Evolutionary conservation across 2,113 vertebrate genomes (phyloP).

Genomic region (Ancistrus triradiatus): DNA sequence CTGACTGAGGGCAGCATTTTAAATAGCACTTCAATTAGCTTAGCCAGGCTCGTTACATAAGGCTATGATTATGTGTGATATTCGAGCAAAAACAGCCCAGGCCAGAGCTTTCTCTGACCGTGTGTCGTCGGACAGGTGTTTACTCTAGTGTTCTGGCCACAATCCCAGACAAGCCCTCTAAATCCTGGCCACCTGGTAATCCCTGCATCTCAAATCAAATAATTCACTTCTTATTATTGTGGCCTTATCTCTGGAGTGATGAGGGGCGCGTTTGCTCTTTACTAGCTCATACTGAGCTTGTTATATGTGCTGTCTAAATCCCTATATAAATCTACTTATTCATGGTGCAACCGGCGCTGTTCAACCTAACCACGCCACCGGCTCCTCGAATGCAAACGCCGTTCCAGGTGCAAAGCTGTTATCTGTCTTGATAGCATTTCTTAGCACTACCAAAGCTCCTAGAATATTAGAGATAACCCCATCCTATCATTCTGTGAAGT

Average conservation of each 20-base stretch:
- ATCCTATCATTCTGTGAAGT: slow-evolving; percentile 21
- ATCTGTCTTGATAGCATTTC: slow-evolving; percentile 27
- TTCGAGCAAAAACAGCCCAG: slow-evolving; percentile 13
- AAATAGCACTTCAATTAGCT: too few relatives aligned
- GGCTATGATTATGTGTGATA: too few relatives aligned
- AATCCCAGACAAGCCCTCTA: slow-evolving; percentile 21
- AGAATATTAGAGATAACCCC: slow-evolving; percentile 24
- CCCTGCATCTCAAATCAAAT: slow-evolving; percentile 20
- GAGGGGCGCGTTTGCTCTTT: background rate
- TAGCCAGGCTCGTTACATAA: too few relatives aligned
- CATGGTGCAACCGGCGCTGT: slow-evolving; percentile 17
- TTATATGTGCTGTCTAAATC: slow-evolving; percentile 11
- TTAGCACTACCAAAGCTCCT: slow-evolving; percentile 14
- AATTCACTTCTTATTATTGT: slow-evolving; percentile 29
- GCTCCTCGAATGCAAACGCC: slow-evolving; percentile 14
- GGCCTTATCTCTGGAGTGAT: slow-evolving; percentile 8
- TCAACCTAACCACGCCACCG: slow-evolving; percentile 1
- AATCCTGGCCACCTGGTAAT: slow-evolving; percentile 22
- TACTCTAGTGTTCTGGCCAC: slow-evolving; percentile 13
- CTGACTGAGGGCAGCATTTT: too few relatives aligned
- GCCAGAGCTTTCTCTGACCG: background rate
- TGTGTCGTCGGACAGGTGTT: slow-evolving; percentile 22
- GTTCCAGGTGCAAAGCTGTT: slow-evolving; percentile 20
- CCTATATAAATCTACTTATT: slow-evolving; percentile 32
- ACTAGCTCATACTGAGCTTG: background rate